Evolutionary conservation across 2,797 vertebrate genomes (phyloP), one percentile per base, ranked within the genome.

Genomic region (Denticeps clupeoides): DNA sequence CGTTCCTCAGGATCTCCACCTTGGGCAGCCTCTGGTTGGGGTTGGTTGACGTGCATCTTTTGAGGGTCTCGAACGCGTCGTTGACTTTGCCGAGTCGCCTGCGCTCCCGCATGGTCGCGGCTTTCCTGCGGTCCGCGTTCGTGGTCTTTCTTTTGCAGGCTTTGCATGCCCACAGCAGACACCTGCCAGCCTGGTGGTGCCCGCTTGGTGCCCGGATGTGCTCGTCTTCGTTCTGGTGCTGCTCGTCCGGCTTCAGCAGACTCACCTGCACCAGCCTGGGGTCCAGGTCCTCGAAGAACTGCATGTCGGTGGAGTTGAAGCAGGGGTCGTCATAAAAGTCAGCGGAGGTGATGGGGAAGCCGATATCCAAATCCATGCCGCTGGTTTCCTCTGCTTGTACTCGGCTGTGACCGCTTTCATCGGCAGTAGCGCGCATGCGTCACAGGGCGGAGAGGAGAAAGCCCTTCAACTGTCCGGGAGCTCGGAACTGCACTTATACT

Each of bases 141-240:
- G 90, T 98, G 56, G 93, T 96, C 80, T 97, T 98, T 62, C 93
- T 73, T 72, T 98, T 97, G 80, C 93, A 98, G 27, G 93, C 92
- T 69, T 96, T 97, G 78, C 93, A 96, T 10, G 92, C 93, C 93
- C 93, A 97, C 1, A 98, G 82, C 5, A 98, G 84, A 66, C 93
- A 98, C 74, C 90, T 88, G 47, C 93, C 93, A 0, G 92, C 93
- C 74, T 94, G 91, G 79, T 96, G 93, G 71, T 84, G 83, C 15
- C 83, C 83, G 37, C 82, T 86, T 45, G 83, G 83, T 0, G 93
- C 93, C 13, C 93, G 87, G 48, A 97, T 82, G 38, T 98, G 93
- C 70, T 97, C 88, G 60, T 88, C 86, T 64, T 89, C 90, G 0
- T 80, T 72, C 65, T 85, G 86, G 2, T 79, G 62, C 54, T 82